These are phyloP conservation scores for Drosophila leontia DNA, from an alignment of 1,140 invertebrate genomes.

Conservation along the genomic window DNA sequence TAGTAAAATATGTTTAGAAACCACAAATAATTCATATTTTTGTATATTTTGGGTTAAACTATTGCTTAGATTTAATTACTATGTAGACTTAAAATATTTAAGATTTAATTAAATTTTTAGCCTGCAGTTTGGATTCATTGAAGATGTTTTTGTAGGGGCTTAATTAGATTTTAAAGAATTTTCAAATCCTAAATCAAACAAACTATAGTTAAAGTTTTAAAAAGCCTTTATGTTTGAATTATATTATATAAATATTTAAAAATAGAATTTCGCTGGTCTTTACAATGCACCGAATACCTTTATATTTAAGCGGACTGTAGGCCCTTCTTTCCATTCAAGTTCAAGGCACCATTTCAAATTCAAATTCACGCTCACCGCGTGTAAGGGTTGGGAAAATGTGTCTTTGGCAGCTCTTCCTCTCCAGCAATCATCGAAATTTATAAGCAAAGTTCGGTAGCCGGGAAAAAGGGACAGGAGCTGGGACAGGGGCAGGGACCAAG, in stretches of 20 bases:
- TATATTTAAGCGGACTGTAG: conserved; percentile 18
- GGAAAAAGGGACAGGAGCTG: neutral
- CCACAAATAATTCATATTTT: too few relatives aligned
- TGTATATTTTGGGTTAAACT: too few relatives aligned
- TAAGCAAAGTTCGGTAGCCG: conserved; percentile 66
- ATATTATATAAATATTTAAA: neutral
- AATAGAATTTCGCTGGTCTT: conserved; percentile 13
- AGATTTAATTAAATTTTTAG: too few relatives aligned
- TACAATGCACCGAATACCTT: conserved; percentile 5
- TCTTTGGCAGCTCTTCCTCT: conserved; percentile 42
- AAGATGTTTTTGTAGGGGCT: neutral
- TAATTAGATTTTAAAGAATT: neutral
- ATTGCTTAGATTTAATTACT: too few relatives aligned
- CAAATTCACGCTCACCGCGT: conserved; percentile 9
- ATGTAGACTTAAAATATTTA: too few relatives aligned
- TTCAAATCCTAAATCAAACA: neutral
- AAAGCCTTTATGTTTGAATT: neutral
- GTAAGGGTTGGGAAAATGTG: conserved; percentile 21
- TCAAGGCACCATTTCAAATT: conserved; percentile 40
- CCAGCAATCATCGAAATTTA: conserved; percentile 77
- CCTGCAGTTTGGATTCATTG: neutral
- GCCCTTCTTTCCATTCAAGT: conserved; percentile 18
- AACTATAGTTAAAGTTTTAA: neutral
- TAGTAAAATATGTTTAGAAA: too few relatives aligned
- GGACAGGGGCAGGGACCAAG: conserved; percentile 1